These are phyloP conservation scores for Miltochrista miniata DNA, from an alignment of 2,888 invertebrate genomes.

Conservation along the genomic window DNA sequence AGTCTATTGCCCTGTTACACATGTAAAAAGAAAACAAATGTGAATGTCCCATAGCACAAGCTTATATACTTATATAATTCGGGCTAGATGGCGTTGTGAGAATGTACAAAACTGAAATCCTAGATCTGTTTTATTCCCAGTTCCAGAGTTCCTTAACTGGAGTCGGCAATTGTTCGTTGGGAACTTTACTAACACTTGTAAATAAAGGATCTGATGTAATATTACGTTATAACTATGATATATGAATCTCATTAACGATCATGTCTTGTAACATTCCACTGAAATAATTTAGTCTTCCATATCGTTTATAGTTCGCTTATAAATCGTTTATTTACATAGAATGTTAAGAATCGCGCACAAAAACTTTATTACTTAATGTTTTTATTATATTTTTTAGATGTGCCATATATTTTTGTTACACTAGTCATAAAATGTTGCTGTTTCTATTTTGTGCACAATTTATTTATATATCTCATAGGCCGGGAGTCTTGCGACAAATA, in stretches of 20 bases:
- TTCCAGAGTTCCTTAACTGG: no score
- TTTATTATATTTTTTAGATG: conserved; percentile 20
- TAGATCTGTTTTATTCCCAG: no score
- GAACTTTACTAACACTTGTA: no score
- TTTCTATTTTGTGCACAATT: conserved; percentile 29
- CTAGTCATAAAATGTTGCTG: conserved; percentile 36
- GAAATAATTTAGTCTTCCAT: conserved; percentile 43
- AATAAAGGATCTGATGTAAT: conserved; percentile 7
- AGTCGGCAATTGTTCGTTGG: no score
- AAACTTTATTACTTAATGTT: conserved; percentile 13
- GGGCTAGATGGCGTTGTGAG: no score
- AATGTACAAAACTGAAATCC: no score
- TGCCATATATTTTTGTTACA: conserved; percentile 34
- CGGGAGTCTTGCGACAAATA: background rate
- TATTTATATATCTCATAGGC: no score
- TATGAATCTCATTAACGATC: conserved; percentile 27
- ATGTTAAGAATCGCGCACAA: conserved; percentile 32
- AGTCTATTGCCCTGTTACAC: no score
- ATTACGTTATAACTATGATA: conserved; percentile 11
- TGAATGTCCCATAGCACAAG: no score
- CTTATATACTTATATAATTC: no score
- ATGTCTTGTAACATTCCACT: conserved; percentile 35
- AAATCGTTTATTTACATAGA: conserved; percentile 31
- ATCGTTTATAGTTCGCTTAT: conserved; percentile 28
- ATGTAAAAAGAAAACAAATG: no score